Conservation (phyloP, 2,797 vertebrate species). For the Aselliscus stoliczkanus region DNA sequence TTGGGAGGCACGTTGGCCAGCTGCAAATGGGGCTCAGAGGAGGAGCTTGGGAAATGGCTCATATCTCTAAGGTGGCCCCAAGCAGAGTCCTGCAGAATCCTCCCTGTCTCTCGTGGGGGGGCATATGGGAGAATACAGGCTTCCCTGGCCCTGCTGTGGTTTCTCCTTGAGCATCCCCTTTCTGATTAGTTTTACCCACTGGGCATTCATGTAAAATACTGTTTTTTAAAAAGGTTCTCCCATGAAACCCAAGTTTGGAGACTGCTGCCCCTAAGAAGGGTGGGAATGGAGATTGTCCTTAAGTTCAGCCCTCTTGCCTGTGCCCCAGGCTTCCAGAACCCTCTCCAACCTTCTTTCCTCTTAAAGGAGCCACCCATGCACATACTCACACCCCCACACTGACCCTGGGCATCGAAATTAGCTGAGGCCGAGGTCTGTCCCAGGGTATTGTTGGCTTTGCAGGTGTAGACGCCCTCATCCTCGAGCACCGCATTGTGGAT, state of each 20-base stretch:
- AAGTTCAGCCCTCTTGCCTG: neutral
- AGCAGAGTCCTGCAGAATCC: neutral
- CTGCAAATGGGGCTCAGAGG: neutral
- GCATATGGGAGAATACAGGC: neutral
- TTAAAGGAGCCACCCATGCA: neutral
- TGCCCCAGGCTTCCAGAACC: neutral
- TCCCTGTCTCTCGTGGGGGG: neutral
- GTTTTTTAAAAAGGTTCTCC: neutral
- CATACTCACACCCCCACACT: neutral
- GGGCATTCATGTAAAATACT: neutral
- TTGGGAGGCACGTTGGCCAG: neutral
- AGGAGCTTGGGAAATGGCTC: neutral
- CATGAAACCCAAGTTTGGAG: neutral
- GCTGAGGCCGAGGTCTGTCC: conserved; percentile 42
- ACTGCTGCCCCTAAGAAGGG: neutral
- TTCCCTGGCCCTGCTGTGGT: neutral
- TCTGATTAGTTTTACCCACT: neutral
- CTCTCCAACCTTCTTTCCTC: neutral
- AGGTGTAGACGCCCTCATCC: conserved; percentile 80
- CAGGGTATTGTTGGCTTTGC: conserved; percentile 73
- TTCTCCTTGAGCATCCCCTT: neutral
- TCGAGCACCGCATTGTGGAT: conserved; percentile 72
- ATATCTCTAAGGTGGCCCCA: neutral
- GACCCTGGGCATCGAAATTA: conserved; percentile 79
- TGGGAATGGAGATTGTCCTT: neutral